These are phyloP conservation scores for Coptotermes formosanus DNA, from an alignment of 1,140 invertebrate species.

Conservation along the genomic window DNA sequence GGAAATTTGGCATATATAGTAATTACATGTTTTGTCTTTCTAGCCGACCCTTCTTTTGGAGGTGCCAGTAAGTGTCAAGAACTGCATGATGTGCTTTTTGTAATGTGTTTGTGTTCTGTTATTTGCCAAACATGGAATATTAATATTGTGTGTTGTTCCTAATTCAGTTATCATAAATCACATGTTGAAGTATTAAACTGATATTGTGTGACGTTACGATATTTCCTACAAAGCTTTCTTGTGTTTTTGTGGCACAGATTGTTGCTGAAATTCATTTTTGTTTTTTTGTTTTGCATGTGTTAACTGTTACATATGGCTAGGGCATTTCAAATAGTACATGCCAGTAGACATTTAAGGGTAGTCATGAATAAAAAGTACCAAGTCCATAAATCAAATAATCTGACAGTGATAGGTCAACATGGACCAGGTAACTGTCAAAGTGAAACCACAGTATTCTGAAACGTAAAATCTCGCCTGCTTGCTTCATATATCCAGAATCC, in stretches of 20 bases:
- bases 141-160: not conserved
- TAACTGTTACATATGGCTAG: not conserved
- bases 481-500: too few species aligned
- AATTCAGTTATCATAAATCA: not conserved
- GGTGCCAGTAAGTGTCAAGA: constrained; percentile 74
- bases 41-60: constrained; percentile 80
- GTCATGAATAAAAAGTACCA: too few species aligned
- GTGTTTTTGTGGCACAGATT: not conserved
- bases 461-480: too few species aligned
- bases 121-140: not conserved
- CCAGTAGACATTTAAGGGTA: too few species aligned
- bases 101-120: not conserved
- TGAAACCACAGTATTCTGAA: too few species aligned
- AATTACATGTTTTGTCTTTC: constrained; percentile 34
- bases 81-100: constrained; percentile 25
- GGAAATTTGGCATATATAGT: not conserved
- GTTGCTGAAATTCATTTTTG: not conserved
- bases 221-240: not conserved
- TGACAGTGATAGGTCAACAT: too few species aligned
- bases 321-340: too few species aligned
- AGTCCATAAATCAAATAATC: too few species aligned
- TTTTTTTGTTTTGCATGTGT: not conserved
- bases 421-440: too few species aligned
- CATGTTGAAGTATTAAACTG: not conserved
- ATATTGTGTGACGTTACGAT: not conserved